Conservation (phyloP, 2,113 vertebrate genomes). For the Paralichthys olivaceus region DNA sequence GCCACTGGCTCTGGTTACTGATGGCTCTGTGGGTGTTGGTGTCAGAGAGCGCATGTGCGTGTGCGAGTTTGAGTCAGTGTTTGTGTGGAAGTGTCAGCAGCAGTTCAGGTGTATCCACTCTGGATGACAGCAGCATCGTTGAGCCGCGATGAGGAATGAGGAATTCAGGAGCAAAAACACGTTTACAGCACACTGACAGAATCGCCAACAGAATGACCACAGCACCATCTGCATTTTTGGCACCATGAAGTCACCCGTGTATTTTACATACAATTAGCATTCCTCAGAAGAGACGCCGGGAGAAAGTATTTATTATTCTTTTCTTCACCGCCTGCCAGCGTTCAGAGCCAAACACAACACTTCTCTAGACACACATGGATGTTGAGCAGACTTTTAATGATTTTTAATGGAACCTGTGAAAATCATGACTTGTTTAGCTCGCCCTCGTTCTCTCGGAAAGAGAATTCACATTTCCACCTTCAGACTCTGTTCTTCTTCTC, state of each 20-base stretch:
- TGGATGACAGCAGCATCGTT: constrained; percentile 37
- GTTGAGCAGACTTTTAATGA: constrained; percentile 29
- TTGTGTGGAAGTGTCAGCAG: constrained; percentile 20
- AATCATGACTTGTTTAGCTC: constrained; percentile 23
- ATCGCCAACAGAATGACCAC: constrained; percentile 23
- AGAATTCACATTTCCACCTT: constrained; percentile 34
- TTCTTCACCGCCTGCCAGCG: constrained; percentile 26
- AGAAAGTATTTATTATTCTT: constrained; percentile 43
- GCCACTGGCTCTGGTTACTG: constrained; percentile 69
- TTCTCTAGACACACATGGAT: constrained; percentile 36
- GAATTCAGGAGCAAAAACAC: constrained; percentile 27
- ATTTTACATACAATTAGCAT: constrained; percentile 47
- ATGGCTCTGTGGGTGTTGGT: constrained; percentile 57
- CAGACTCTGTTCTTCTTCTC: constrained; percentile 35
- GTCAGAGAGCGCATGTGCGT: constrained; percentile 20
- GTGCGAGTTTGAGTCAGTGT: constrained; percentile 19
- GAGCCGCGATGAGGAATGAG: constrained; percentile 1
- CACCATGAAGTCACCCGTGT: constrained; percentile 9
- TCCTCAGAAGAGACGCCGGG: constrained; percentile 46
- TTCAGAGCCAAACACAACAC: constrained; percentile 12
- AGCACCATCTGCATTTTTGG: constrained; percentile 37
- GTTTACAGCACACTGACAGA: constrained; percentile 23
- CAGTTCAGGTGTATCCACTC: constrained; percentile 46
- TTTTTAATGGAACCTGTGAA: constrained; percentile 47
- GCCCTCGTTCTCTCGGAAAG: constrained; percentile 29